Evolutionary conservation across 1,140 invertebrate species (phyloP).

Genomic region (Drosophila truncata): DNA sequence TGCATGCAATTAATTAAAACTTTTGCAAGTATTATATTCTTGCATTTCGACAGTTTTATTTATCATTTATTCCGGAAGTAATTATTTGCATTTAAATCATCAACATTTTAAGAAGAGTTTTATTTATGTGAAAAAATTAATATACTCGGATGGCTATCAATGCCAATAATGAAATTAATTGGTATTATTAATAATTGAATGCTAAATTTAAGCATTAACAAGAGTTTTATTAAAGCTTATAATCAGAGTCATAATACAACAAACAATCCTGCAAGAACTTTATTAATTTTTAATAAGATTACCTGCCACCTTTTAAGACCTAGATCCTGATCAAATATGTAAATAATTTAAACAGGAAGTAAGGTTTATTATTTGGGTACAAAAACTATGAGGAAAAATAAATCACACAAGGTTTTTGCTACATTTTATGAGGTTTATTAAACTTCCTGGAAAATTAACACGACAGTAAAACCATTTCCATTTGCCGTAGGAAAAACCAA

Average conservation of each 20-base stretch:
- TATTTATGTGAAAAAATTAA: conserved; percentile 1
- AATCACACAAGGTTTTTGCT: not conserved
- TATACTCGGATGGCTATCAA: not conserved
- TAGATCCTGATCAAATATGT: no score
- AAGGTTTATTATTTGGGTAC: not conserved
- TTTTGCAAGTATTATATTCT: not conserved
- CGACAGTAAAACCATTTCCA: not conserved
- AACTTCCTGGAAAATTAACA: conserved; percentile 2
- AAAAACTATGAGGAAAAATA: not conserved
- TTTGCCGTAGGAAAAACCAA: not conserved
- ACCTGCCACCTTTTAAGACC: no score
- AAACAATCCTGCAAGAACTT: not conserved
- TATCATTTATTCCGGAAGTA: not conserved
- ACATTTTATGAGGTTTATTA: not conserved
- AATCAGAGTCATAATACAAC: not conserved
- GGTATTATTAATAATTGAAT: not conserved
- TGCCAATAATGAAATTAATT: not conserved
- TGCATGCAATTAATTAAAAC: not conserved
- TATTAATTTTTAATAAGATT: not conserved
- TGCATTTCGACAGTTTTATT: not conserved
- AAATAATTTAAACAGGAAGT: not conserved
- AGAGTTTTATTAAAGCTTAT: not conserved
- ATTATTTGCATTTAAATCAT: not conserved
- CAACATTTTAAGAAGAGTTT: not conserved
- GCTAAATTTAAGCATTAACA: not conserved